A percentile compares a stretch with the other conserved stretches of the same genome.
These are phyloP conservation scores for Galeruca laticollis DNA, from an alignment of 2,888 invertebrate species.

Conservation along the genomic window DNA sequence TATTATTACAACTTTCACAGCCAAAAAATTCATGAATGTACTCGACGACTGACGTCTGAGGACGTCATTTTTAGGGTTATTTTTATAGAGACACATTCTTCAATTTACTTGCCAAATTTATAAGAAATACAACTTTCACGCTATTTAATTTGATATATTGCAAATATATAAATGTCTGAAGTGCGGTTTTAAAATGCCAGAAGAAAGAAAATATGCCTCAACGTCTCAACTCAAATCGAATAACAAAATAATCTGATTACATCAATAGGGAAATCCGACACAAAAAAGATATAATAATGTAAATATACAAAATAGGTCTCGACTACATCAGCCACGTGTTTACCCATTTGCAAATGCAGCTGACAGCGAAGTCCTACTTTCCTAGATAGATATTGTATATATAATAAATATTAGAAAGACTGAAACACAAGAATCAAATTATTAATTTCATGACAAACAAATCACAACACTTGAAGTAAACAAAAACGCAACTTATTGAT, in stretches of 20 bases:
- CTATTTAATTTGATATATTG: slow-evolving; percentile 1
- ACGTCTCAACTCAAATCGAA: too few species aligned
- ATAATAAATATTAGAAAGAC: neutral
- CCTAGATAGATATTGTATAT: neutral
- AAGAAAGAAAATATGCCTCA: too few species aligned
- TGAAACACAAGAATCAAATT: too few species aligned
- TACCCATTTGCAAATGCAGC: neutral
- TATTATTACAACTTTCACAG: slow-evolving; percentile 13
- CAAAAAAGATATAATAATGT: neutral
- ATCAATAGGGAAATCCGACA: neutral
- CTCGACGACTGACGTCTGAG: neutral
- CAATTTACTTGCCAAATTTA: slow-evolving; percentile 6
- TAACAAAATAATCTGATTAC: neutral
- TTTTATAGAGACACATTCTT: slow-evolving; percentile 16
- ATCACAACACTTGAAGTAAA: too few species aligned
- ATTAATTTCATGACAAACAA: too few species aligned
- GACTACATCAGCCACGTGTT: slow-evolving; percentile 5
- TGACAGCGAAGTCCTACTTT: neutral
- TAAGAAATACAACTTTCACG: neutral
- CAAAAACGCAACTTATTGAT: too few species aligned
- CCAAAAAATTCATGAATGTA: slow-evolving; percentile 23
- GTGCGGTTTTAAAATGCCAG: too few species aligned
- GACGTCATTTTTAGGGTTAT: slow-evolving; percentile 17
- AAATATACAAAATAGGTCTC: neutral
- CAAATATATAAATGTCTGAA: too few species aligned